phyloP scores from a whole-genome alignment of 23 tunicate species.

The Trididemnum miniatum region DNA sequence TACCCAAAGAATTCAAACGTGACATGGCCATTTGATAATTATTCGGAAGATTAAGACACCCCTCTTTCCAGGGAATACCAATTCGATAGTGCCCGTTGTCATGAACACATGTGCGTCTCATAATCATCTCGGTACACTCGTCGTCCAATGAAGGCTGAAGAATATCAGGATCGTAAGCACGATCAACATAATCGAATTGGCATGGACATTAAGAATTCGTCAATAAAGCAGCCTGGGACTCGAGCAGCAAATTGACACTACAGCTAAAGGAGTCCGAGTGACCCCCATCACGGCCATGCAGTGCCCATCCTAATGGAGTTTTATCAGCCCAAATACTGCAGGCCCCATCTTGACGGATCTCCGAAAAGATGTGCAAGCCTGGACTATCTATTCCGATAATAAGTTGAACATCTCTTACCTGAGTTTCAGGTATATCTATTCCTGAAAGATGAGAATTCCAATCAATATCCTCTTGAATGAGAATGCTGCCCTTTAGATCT shows the following conservation, averaged over 20 bases:
- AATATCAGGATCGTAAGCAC: slow-evolving; percentile 9
- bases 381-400: background rate
- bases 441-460: too few relatives aligned
- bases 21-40: slow-evolving; percentile 18
- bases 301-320: slow-evolving; percentile 4
- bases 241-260: background rate
- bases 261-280: background rate
- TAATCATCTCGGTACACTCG: background rate
- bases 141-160: background rate
- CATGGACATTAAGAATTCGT: background rate
- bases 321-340: slow-evolving; percentile 15
- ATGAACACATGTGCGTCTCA: background rate
- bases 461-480: too few relatives aligned
- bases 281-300: slow-evolving; percentile 13
- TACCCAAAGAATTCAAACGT: background rate
- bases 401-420: background rate
- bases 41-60: slow-evolving; percentile 8
- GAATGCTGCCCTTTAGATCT: slow-evolving; percentile 11
- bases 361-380: slow-evolving; percentile 7
- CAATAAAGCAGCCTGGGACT: background rate
- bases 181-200: slow-evolving; percentile 23
- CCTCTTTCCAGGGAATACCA: slow-evolving; percentile 12
- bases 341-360: slow-evolving; percentile 16
- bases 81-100: slow-evolving; percentile 7
- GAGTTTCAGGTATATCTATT: too few relatives aligned